Percentiles rank a stretch among this genome's conserved stretches.
Conservation (phyloP, 2,113 vertebrate species). For the Eptatretus burgeri region DNA sequence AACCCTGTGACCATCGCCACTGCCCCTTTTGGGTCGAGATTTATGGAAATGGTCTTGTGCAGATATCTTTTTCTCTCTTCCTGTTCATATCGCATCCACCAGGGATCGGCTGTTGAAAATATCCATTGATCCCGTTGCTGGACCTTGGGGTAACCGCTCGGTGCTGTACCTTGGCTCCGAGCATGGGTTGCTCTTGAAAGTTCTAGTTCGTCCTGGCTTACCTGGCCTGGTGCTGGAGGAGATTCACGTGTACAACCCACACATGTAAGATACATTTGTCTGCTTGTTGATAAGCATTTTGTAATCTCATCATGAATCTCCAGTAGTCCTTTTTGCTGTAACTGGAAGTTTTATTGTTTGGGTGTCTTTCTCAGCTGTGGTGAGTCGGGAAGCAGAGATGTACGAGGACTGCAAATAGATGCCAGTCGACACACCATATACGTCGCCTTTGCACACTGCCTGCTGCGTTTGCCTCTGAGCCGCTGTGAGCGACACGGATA, state of each 20-base stretch:
- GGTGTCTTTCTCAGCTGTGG: constrained; percentile 24
- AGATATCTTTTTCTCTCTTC: too few species aligned
- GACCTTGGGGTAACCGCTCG: constrained; percentile 14
- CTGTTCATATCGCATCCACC: too few species aligned
- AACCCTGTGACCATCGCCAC: too few species aligned
- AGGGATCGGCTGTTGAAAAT: too few species aligned
- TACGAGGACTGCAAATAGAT: constrained; percentile 43
- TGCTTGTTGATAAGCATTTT: too few species aligned
- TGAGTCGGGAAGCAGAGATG: constrained; percentile 22
- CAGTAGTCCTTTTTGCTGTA: too few species aligned
- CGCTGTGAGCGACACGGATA: constrained; percentile 26
- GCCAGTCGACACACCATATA: constrained; percentile 36
- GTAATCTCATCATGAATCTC: too few species aligned
- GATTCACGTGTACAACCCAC: constrained; percentile 39
- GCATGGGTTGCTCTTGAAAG: constrained; percentile 46
- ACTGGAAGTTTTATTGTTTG: too few species aligned
- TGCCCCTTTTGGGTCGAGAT: too few species aligned
- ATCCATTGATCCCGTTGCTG: too few species aligned
- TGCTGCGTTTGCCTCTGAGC: constrained; percentile 40
- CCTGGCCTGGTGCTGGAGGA: constrained; percentile 21
- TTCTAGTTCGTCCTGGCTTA: constrained; percentile 17
- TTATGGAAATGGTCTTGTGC: too few species aligned
- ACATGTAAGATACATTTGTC: constrained; percentile 17
- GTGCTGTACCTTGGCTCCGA: constrained; percentile 56
- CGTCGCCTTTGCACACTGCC: constrained; percentile 45